Conservation (phyloP, 2,888 invertebrate species). For the Therioaphis trifolii region DNA sequence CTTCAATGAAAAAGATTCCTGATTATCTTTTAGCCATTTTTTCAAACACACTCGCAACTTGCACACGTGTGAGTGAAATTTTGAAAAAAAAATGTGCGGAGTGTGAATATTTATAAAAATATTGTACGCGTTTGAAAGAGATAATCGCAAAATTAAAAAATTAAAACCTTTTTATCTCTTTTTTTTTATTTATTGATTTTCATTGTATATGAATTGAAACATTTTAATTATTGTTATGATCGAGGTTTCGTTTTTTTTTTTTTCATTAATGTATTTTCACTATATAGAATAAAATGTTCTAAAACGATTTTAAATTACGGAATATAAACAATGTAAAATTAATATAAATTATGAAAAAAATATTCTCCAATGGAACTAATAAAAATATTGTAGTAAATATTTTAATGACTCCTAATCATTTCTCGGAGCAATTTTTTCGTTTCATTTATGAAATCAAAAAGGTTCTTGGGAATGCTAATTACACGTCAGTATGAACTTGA, state of each 20-base stretch:
- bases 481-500: no score
- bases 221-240: background rate
- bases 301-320: background rate
- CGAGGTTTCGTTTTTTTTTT: background rate
- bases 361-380: background rate
- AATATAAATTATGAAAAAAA: conserved; percentile 16
- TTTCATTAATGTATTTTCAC: background rate
- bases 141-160: background rate
- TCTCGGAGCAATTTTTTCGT: no score
- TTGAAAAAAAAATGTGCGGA: no score
- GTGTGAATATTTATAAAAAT: background rate
- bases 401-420: background rate
- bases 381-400: background rate
- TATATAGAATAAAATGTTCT: background rate
- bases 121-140: background rate
- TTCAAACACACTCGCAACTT: no score
- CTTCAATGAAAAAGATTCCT: background rate
- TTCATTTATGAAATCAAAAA: no score
- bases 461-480: no score
- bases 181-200: no score
- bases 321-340: background rate
- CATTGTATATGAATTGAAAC: background rate
- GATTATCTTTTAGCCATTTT: background rate
- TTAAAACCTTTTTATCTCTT: background rate
- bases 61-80: no score